Base-by-base conservation (phyloP, 2,113 vertebrate genomes). In the Columba livia region DNA sequence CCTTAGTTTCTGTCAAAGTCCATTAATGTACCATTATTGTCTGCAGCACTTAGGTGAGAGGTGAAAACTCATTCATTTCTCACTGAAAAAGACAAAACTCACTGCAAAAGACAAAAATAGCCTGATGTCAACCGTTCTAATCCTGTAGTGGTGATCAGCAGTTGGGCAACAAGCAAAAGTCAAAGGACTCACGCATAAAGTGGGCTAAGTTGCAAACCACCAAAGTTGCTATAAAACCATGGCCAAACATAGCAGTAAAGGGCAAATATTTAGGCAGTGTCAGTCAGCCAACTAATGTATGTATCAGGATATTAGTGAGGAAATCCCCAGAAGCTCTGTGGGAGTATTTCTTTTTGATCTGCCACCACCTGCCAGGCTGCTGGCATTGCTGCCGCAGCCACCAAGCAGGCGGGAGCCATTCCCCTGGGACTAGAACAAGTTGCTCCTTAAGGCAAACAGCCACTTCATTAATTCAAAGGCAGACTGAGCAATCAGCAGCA, bases 181-280 rank as follows among this genome's bases (percentile, higher is more conserved):
- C 71, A 85, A 57, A 91, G 79, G 24, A 80, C 72, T 79, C 58
- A 81, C 85, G 77, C 85, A 73, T 85, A 82, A 93, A 72, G 32
- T 50, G 70, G 60, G 53, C 80, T 85, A 95, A 89, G 67, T 89
- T 69, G 73, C 69, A 96, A 97, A 85, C 92, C 91, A 94, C 91
- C 95, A 74, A 92, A 88, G 94, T 31, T 91, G 62, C 96, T 96
- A 77, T 85, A 95, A 96, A 96, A 91, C 83, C 88, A 44, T 9
- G 11, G 85, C 93, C 94, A 97, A 97, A 88, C 72, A 94, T 80
- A 92, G 92, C 93, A 96, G 90, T 47, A 54, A 88, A 97, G 97
- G 88, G 89, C 90, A 97, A 97, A 95, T 94, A 95, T 96, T 97
- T 97, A 93, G 92, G 94, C 89, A 95, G 57, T 96, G 95, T 94